phyloP scores from a whole-genome alignment of 2,113 vertebrate species.

The Cephalopterus ornatus region DNA sequence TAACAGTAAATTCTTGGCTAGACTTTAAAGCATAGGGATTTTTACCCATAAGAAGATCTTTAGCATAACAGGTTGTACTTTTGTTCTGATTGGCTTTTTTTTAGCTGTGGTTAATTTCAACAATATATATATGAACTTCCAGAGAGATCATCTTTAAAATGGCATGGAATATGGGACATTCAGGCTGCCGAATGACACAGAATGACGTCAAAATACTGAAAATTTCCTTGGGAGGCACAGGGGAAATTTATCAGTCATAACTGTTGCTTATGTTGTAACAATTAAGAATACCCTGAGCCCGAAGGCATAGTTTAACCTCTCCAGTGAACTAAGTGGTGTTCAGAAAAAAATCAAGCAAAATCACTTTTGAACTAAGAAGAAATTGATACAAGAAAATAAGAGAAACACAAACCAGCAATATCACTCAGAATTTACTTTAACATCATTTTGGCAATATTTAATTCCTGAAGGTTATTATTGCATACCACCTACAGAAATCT shows the following conservation, averaged over 20 bases:
- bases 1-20: neutral
- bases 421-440: neutral
- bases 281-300: neutral
- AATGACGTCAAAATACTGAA: neutral
- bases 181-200: neutral
- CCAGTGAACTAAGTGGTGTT: neutral
- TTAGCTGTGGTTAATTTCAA: neutral
- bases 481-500: neutral
- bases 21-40: fast-evolving
- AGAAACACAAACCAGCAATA: neutral
- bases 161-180: neutral
- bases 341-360: neutral
- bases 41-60: neutral
- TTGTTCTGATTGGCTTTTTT: neutral
- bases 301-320: neutral
- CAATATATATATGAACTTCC: neutral
- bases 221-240: neutral
- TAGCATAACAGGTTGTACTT: neutral
- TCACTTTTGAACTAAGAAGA: neutral
- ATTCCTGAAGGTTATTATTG: neutral
- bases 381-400: neutral
- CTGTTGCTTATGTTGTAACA: neutral
- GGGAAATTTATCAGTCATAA: neutral
- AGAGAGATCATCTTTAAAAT: neutral
- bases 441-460: neutral